These are phyloP conservation scores for Thrips palmi DNA, from an alignment of 1,140 invertebrate genomes.

Conservation along the genomic window DNA sequence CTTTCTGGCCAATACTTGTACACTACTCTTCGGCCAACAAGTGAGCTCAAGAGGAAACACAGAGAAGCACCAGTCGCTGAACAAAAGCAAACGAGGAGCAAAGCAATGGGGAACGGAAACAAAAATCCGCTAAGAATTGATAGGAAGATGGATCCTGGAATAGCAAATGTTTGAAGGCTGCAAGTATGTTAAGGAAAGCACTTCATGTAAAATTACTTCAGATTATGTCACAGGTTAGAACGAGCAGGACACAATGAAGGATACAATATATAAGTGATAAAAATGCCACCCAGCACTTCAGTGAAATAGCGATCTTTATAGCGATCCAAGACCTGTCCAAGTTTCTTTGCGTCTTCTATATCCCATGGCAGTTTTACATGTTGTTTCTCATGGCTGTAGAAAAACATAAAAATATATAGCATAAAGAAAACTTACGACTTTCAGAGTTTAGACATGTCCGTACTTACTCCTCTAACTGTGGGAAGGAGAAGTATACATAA, in stretches of 20 bases:
- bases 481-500: slow-evolving; percentile 58
- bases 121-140: slow-evolving; percentile 95
- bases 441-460: slow-evolving; percentile 6
- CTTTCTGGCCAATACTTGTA: slow-evolving; percentile 77
- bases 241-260: slow-evolving; percentile 40
- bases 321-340: slow-evolving; percentile 74
- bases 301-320: slow-evolving; percentile 92
- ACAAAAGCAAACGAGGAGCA: slow-evolving; percentile 85
- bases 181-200: slow-evolving; percentile 11
- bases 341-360: slow-evolving; percentile 89
- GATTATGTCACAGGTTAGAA: slow-evolving; percentile 1
- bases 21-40: slow-evolving; percentile 71
- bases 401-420: slow-evolving; percentile 17
- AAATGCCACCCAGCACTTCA: slow-evolving; percentile 76
- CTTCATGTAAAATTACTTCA: slow-evolving; percentile 1
- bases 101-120: slow-evolving; percentile 80
- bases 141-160: slow-evolving; percentile 95
- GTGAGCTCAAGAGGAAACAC: slow-evolving; percentile 83
- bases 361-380: slow-evolving; percentile 82
- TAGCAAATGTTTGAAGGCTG: slow-evolving; percentile 97
- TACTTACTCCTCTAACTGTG: slow-evolving; percentile 63
- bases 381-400: slow-evolving; percentile 68
- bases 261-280: slow-evolving; percentile 97
- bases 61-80: slow-evolving; percentile 89
- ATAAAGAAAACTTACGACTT: slow-evolving; percentile 5